Conservation (phyloP, 2,113 vertebrate genomes). For the Butorides virescens region DNA sequence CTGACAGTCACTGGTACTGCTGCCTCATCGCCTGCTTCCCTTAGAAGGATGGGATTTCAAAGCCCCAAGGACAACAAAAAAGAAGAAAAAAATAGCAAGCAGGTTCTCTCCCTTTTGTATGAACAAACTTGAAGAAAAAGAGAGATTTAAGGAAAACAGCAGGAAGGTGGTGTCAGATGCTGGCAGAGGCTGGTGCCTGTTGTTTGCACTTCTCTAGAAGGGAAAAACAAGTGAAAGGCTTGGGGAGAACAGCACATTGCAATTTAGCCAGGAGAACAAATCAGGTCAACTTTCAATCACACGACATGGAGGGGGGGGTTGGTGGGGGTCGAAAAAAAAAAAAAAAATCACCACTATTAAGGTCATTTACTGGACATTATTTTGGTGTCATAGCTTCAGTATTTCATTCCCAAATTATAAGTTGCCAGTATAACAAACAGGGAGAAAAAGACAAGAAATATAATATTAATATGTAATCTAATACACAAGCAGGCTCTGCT, state of each 20-base stretch:
- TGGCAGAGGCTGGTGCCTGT: conserved; percentile 5
- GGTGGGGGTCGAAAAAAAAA: accelerated
- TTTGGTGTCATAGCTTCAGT: background rate
- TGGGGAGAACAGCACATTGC: background rate
- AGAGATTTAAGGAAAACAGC: conserved; percentile 12
- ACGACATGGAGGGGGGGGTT: background rate
- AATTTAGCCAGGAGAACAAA: conserved; percentile 43
- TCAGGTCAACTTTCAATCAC: conserved; percentile 55
- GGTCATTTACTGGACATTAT: background rate
- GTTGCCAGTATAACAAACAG: background rate
- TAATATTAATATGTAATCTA: background rate
- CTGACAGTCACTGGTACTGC: background rate
- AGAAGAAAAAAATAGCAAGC: background rate
- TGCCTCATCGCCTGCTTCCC: background rate
- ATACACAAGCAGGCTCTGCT: background rate
- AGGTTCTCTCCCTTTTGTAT: background rate
- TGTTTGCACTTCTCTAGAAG: conserved; percentile 41
- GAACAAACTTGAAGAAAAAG: background rate
- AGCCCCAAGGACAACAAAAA: background rate
- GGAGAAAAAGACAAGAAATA: background rate
- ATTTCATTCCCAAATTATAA: background rate
- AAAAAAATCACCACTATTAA: background rate
- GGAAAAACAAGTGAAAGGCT: conserved; percentile 35
- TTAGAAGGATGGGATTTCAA: background rate
- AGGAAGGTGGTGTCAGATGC: background rate